Evolutionary conservation across 1,140 invertebrate species (phyloP), one percentile per base, ranked within the genome.

Genomic region (Pogonomyrmex barbatus): DNA sequence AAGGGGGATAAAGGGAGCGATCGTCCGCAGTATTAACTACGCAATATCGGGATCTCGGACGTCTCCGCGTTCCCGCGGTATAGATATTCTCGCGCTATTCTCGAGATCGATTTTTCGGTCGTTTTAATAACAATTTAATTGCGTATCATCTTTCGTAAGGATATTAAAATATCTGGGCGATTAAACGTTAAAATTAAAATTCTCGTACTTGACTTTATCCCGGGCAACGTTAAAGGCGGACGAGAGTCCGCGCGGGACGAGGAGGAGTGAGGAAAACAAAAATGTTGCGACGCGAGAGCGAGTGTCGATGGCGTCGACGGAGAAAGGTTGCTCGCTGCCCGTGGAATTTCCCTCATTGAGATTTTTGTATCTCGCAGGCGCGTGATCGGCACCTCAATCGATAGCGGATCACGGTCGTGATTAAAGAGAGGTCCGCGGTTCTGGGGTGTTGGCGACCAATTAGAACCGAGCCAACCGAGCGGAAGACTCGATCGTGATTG

Each of bases 331-430:
- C 17, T 52, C 56, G 54, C 42, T 6, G 63, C 36, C 54, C 52
- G 79, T 75, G 79, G 93, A 93, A 93, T 92, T 92, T 92, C 92
- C 92, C 90, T 89, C 92, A 83, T 83, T 83, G 79, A 83, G 79
- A 83, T 83, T 83, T 83, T 83, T 83, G 79, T 83, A 83, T 73
- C 79, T 73, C 79, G 56, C 68, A 47, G 79, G 79, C 79, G 79
- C 79, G 79, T 83, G 79, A 83, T 83, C 79, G 68, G 79, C 79
- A 83, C 79, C n/a, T 83, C 79, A 83, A 83, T 83, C 79, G 79
- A 83, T 83, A 83, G 79, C 79, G 82, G 73, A 85, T 76, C 82
- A 68, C 68, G 82, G 71, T 78, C 82, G 56, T 78, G 73, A 85
- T 85, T 85, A 85, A 85, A 85, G 75, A 42, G 63, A 54, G 54